Conservation (phyloP, 2,113 vertebrate genomes). For the Sardina pilchardus region DNA sequence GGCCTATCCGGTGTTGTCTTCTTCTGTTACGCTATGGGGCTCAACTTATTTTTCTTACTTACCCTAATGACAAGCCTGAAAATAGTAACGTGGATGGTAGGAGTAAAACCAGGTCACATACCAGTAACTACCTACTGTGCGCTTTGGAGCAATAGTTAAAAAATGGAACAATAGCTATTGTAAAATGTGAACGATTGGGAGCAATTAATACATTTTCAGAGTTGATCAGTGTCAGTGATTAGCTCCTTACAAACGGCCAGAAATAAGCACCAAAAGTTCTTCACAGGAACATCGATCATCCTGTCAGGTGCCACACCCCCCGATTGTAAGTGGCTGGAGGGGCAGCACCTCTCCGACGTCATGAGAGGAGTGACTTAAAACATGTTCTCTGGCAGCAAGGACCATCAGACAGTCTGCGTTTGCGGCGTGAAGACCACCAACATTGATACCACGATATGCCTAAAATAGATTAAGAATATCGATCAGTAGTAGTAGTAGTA, state of each 20-base stretch:
- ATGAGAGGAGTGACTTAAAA: constrained; percentile 47
- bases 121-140: not conserved
- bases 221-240: constrained; percentile 8
- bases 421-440: not conserved
- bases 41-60: not conserved
- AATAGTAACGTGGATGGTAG: not conserved
- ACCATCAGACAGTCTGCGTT: not conserved
- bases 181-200: not conserved
- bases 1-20: not conserved
- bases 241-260: not conserved
- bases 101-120: not conserved
- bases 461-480: not conserved
- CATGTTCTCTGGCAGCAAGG: constrained; percentile 16
- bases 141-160: not conserved
- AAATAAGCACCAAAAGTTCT: constrained; percentile 44
- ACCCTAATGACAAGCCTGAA: not conserved
- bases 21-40: not conserved
- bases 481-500: not conserved
- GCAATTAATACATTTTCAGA: constrained; percentile 38
- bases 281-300: constrained; percentile 58
- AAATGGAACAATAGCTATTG: not conserved
- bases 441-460: not conserved
- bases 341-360: constrained; percentile 46
- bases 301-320: constrained; percentile 58
- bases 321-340: constrained; percentile 40